Evolutionary conservation across 2,888 invertebrate genomes (phyloP).

Genomic region (Hemicrepidius hirtus): DNA sequence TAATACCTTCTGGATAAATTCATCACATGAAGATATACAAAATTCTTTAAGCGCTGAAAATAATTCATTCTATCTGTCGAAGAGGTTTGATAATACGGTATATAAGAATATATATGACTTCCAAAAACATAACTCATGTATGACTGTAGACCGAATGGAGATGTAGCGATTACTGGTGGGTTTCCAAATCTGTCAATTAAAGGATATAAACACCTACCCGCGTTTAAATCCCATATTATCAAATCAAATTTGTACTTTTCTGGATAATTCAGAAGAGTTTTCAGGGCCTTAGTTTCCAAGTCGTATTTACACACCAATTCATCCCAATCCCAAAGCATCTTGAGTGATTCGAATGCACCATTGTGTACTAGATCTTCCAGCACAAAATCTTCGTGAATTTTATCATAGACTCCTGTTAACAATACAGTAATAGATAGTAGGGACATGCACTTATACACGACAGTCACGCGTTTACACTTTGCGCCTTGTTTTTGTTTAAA

Average conservation of each 20-base stretch:
- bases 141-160: conserved; percentile 31
- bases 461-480: no score
- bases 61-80: conserved; percentile 58
- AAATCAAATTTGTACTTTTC: conserved; percentile 57
- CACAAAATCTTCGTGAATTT: conserved; percentile 15
- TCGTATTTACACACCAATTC: conserved; percentile 41
- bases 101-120: conserved; percentile 58
- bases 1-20: conserved; percentile 44
- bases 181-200: conserved; percentile 56
- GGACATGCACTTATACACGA: no score
- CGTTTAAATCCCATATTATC: conserved; percentile 56
- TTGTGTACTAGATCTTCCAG: background rate
- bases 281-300: conserved; percentile 42
- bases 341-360: background rate
- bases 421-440: no score
- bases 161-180: conserved; percentile 53
- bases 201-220: conserved; percentile 55
- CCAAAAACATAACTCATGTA: conserved; percentile 57
- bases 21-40: conserved; percentile 45
- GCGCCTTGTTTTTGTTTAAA: no score
- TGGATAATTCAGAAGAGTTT: conserved; percentile 55
- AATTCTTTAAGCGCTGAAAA: conserved; percentile 59
- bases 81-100: conserved; percentile 57
- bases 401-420: conserved; percentile 9
- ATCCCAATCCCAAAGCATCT: background rate